Conservation (phyloP, 23 tunicate species). For the Halocynthia aurantium region DNA sequence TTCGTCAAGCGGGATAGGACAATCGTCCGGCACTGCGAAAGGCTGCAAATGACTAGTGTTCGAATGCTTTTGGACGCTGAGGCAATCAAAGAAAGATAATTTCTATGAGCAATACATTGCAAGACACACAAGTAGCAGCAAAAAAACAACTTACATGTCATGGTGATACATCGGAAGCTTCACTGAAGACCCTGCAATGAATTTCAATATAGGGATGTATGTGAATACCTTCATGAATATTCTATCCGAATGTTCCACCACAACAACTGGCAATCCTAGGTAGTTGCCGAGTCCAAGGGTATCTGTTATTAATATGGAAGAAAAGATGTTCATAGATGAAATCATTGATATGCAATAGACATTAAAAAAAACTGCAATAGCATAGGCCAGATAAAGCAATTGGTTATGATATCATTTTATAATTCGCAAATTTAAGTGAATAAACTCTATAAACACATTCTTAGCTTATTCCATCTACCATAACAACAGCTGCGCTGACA, state of each 20-base stretch:
- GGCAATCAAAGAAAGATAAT: not conserved
- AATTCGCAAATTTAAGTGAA: too few relatives aligned
- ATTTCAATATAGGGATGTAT: conserved; percentile 1
- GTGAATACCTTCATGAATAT: conserved; percentile 8
- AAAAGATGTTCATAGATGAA: too few relatives aligned
- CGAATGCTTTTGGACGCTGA: not conserved
- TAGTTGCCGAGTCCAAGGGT: too few relatives aligned
- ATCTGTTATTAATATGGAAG: too few relatives aligned
- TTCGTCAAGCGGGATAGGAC: conserved; percentile 9
- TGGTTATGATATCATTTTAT: too few relatives aligned
- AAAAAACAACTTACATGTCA: not conserved
- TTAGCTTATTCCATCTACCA: too few relatives aligned
- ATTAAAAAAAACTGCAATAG: too few relatives aligned
- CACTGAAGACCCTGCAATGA: conserved; percentile 9
- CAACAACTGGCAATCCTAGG: not conserved
- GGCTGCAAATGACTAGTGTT: not conserved
- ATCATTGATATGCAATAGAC: too few relatives aligned
- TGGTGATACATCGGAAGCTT: not conserved
- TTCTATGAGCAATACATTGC: not conserved
- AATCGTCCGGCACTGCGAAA: conserved; percentile 10
- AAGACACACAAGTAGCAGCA: not conserved
- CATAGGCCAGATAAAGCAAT: too few relatives aligned
- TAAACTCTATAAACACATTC: too few relatives aligned
- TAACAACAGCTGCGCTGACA: too few relatives aligned
- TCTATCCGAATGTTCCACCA: not conserved